Percentiles rank a stretch among this genome's conserved stretches.
phyloP scores from a whole-genome alignment of 2,113 vertebrate species.

The Tympanuchus pallidicinctus region DNA sequence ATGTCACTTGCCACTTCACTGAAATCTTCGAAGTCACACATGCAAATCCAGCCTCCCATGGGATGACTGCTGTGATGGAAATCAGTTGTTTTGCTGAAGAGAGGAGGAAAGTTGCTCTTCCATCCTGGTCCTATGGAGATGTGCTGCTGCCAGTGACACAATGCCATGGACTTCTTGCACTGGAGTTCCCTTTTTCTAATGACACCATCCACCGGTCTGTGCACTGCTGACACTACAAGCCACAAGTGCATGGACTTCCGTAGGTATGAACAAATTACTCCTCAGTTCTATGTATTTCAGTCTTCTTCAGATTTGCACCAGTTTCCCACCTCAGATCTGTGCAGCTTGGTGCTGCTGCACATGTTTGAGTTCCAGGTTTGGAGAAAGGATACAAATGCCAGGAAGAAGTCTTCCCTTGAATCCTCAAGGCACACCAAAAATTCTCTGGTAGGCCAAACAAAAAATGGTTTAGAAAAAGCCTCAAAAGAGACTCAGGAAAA shows the following conservation, averaged over 20 bases:
- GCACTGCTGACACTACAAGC: accelerated
- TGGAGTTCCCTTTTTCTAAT: not conserved
- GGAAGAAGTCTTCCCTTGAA: not conserved
- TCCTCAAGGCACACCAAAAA: not conserved
- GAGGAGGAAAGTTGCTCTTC: not conserved
- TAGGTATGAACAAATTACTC: not conserved
- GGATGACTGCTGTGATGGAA: not conserved
- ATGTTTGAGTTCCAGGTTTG: not conserved
- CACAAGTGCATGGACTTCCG: not conserved
- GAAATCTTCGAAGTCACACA: slow-evolving; percentile 20
- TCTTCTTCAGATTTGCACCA: not conserved
- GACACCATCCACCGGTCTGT: not conserved
- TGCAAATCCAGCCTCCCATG: not conserved
- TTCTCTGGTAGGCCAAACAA: not conserved
- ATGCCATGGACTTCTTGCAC: not conserved
- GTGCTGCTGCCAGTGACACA: accelerated
- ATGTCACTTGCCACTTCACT: not conserved
- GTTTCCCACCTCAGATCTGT: not conserved
- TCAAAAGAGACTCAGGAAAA: not conserved
- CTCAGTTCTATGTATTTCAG: not conserved
- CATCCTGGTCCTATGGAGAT: not conserved
- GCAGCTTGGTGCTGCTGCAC: not conserved
- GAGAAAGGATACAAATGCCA: not conserved
- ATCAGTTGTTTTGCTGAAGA: not conserved
- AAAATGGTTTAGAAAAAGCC: not conserved